Conservation (phyloP, 2,797 vertebrate species). For the Semotilus atromaculatus region DNA sequence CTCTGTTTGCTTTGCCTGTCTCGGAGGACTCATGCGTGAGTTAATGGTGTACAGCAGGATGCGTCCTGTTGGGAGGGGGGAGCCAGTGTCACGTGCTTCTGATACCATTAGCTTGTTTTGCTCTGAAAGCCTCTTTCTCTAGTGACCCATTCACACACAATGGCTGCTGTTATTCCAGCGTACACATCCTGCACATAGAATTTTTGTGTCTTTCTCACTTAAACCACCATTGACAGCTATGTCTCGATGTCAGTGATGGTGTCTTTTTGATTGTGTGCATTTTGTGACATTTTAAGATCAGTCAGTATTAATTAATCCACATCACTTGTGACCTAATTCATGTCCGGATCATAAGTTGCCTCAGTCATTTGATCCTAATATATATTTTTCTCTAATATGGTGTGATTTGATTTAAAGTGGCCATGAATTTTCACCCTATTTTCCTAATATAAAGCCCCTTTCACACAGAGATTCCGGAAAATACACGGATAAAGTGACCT, state of each 20-base stretch:
- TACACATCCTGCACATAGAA: constrained; percentile 55
- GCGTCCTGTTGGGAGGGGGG: constrained; percentile 59
- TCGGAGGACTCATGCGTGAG: constrained; percentile 71
- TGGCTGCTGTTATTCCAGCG: constrained; percentile 65
- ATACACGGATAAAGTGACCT: too few relatives aligned
- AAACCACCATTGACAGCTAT: constrained; percentile 49
- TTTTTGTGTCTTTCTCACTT: constrained; percentile 51
- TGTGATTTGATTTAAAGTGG: constrained; percentile 1
- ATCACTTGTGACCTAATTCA: constrained; percentile 75
- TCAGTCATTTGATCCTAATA: constrained; percentile 62
- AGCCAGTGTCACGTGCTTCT: constrained; percentile 70
- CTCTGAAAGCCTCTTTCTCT: constrained; percentile 79
- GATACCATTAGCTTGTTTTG: constrained; percentile 80
- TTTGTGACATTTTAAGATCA: constrained; percentile 72
- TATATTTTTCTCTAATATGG: constrained; percentile 16
- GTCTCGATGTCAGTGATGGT: constrained; percentile 10
- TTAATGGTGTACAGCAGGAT: constrained; percentile 73
- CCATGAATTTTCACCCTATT: neutral
- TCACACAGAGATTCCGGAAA: too few relatives aligned
- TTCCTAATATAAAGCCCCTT: neutral
- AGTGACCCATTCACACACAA: constrained; percentile 79
- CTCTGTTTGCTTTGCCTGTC: constrained; percentile 66
- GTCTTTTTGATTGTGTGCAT: constrained; percentile 6
- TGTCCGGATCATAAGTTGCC: constrained; percentile 65
- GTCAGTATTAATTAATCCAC: constrained; percentile 76